A percentile compares a stretch with the other conserved stretches of the same genome.
These are phyloP conservation scores for Lepidochrysops patricia DNA, from an alignment of 2,888 invertebrate species.

Conservation along the genomic window DNA sequence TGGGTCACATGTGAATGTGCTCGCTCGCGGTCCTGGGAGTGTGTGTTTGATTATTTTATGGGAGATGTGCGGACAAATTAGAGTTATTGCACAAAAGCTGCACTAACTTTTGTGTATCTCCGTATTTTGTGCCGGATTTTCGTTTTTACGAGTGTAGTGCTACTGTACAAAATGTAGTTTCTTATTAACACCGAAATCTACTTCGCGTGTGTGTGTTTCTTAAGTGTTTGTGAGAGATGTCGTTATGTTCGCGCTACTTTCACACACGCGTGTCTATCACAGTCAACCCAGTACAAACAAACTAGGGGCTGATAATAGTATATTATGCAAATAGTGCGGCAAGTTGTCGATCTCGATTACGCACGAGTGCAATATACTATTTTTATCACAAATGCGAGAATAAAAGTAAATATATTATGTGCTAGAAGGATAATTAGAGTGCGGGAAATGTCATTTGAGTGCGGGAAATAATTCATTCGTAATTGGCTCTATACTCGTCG, in stretches of 20 bases:
- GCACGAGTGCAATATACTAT: too few species aligned
- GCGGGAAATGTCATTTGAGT: too few species aligned
- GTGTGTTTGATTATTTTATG: slow-evolving; percentile 3
- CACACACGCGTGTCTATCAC: too few species aligned
- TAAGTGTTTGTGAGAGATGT: background rate
- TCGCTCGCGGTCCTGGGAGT: background rate
- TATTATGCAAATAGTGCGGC: too few species aligned
- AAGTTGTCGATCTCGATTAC: too few species aligned
- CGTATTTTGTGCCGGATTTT: background rate
- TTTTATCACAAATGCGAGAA: too few species aligned
- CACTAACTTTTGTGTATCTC: background rate
- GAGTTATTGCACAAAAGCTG: background rate
- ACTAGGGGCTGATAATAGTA: too few species aligned
- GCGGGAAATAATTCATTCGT: too few species aligned
- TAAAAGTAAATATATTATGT: too few species aligned
- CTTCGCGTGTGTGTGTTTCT: background rate
- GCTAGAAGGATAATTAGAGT: too few species aligned
- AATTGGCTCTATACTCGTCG: too few species aligned
- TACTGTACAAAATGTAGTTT: background rate
- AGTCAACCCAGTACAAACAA: too few species aligned
- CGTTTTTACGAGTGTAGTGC: background rate
- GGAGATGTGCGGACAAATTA: background rate
- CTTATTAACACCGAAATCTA: background rate
- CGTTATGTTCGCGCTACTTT: background rate
- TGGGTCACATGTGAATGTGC: slow-evolving; percentile 6